Evolutionary conservation across 2,113 vertebrate species (phyloP), one percentile per base, ranked within the genome.

Genomic region (Leucopsar rothschildi): DNA sequence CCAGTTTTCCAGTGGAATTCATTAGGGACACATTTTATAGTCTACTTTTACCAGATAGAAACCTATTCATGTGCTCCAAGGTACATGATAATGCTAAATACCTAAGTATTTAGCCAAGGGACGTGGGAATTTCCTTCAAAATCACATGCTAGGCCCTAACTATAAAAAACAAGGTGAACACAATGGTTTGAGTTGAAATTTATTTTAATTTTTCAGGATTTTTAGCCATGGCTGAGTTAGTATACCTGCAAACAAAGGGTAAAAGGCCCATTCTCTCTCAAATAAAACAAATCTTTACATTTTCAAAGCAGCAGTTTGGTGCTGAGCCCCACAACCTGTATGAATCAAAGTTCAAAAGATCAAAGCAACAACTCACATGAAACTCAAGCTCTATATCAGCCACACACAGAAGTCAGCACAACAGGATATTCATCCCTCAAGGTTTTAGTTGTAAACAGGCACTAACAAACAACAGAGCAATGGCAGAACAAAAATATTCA

Each of bases 391-490:
- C 42, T 20, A 65, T 49, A 75, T n/a, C 39, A 69, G 87, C 14
- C 45, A 37, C 89, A 63, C 44, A 59, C 40, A 47, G 37, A 91
- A 83, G 37, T 64, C 91, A 88, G 77, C 59, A n/a, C 0, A 3
- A 70, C 13, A 76, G 80, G 63, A 79, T 70, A 78, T 60, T 73
- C 28, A 55, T 33, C 63, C 66, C 66, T 88, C 56, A 77, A 92
- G 35, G 78, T 57, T 71, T 75, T 23, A 55, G 50, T 5, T 92
- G 42, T 84, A 97, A 95, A 84, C 52, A 92, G 55, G 50, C 75
- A 55, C 89, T 39, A 88, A 61, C 73, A 95, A 96, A 95, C n/a
- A 95, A 82, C 28, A 45, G 60, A 96, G 91, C 42, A 80, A 88
- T 8, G 59, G 33, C 55, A 93, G 56, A 88, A 95, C 25, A 95